Evolutionary conservation across 2,888 invertebrate species (phyloP).

Genomic region (Tiphia femorata): DNA sequence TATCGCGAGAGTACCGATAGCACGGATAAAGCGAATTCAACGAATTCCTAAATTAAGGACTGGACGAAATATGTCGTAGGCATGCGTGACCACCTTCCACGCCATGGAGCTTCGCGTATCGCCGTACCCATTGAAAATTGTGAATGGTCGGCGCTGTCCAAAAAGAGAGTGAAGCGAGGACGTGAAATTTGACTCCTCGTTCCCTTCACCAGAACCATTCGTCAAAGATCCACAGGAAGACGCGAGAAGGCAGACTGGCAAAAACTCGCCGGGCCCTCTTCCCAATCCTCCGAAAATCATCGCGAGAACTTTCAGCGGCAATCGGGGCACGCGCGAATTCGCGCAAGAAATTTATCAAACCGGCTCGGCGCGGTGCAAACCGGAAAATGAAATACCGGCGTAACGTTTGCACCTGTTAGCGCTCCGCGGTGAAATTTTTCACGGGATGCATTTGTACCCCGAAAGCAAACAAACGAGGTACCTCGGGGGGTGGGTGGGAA

Average conservation of each 20-base stretch:
- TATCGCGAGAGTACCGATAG: slow-evolving; percentile 26
- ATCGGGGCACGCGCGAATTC: not conserved
- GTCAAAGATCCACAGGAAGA: too few relatives aligned
- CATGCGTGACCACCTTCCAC: slow-evolving; percentile 26
- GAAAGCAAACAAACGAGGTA: not conserved
- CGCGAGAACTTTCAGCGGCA: not conserved
- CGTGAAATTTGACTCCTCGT: too few relatives aligned
- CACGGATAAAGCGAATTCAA: slow-evolving; percentile 28
- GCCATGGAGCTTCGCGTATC: slow-evolving; percentile 30
- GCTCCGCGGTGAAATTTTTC: not conserved
- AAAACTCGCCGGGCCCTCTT: too few relatives aligned
- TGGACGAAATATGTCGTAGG: slow-evolving; percentile 41
- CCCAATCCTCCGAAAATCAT: too few relatives aligned
- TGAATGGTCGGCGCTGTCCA: slow-evolving; percentile 60
- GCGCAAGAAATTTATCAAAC: slow-evolving; percentile 2
- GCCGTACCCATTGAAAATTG: slow-evolving; percentile 62
- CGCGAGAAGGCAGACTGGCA: too few relatives aligned
- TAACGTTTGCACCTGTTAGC: not conserved
- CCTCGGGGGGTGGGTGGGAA: too few relatives aligned
- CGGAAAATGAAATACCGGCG: not conserved
- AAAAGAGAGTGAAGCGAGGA: slow-evolving; percentile 25
- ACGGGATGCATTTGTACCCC: not conserved
- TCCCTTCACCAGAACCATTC: too few relatives aligned
- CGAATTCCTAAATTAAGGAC: slow-evolving; percentile 44
- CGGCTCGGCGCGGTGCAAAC: too few relatives aligned